phyloP scores from a whole-genome alignment of 2,888 invertebrate species.

The Ectemnius lituratus region DNA sequence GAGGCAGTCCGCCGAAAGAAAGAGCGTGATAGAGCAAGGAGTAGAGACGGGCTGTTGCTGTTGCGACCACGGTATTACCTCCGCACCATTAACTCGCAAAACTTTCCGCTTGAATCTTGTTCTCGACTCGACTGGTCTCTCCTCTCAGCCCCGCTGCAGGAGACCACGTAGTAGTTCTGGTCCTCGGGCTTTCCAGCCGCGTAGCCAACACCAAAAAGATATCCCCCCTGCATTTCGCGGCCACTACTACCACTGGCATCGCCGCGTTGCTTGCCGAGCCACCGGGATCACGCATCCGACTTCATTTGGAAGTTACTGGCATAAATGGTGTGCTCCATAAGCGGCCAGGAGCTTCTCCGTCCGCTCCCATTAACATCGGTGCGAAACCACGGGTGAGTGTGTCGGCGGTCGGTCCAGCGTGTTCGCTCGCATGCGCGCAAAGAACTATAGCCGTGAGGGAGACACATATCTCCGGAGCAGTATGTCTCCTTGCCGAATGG shows the following conservation, averaged over 20 bases:
- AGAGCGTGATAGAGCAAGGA: slow-evolving; percentile 47
- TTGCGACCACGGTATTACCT: slow-evolving; percentile 76
- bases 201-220: slow-evolving; percentile 70
- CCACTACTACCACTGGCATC: slow-evolving; percentile 53
- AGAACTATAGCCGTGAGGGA: background rate
- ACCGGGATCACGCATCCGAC: slow-evolving; percentile 64
- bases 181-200: slow-evolving; percentile 41
- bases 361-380: slow-evolving; percentile 58
- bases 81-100: slow-evolving; percentile 77
- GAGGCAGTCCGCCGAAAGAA: slow-evolving; percentile 37
- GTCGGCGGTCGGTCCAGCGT: slow-evolving; percentile 22
- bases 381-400: slow-evolving; percentile 37
- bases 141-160: slow-evolving; percentile 25
- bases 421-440: background rate
- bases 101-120: slow-evolving; percentile 77
- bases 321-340: slow-evolving; percentile 69
- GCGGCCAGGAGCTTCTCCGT: slow-evolving; percentile 60
- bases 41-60: slow-evolving; percentile 72
- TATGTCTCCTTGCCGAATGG: background rate
- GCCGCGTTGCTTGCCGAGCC: slow-evolving; percentile 49
- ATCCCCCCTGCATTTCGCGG: slow-evolving; percentile 65
- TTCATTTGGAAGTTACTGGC: slow-evolving; percentile 74
- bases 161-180: slow-evolving; percentile 9
- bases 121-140: slow-evolving; percentile 70
- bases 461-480: background rate